Percentiles rank a stretch among this genome's conserved stretches.
phyloP scores from a whole-genome alignment of 2,888 invertebrate species.

The Orthosia cruda region DNA sequence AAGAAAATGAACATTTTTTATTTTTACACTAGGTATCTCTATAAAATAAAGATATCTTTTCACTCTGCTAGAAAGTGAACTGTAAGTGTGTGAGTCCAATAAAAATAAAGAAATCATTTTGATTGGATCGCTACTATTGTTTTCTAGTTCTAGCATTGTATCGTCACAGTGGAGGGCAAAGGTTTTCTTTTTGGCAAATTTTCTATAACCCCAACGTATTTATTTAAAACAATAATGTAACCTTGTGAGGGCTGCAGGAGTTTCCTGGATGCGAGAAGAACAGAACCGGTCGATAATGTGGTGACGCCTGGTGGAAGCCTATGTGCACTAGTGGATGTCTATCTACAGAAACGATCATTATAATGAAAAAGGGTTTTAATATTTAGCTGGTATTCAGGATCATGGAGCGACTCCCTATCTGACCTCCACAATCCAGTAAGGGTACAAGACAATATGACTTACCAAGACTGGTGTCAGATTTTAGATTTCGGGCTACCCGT shows the following conservation, averaged over 20 bases:
- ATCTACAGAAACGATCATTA: no score
- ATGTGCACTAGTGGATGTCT: not conserved
- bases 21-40: not conserved
- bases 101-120: slow-evolving; percentile 2
- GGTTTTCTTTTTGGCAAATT: not conserved
- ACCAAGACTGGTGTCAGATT: no score
- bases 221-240: no score
- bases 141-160: not conserved
- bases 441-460: no score
- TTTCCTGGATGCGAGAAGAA: not conserved
- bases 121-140: slow-evolving; percentile 2
- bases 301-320: not conserved
- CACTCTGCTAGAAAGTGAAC: not conserved
- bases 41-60: not conserved
- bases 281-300: not conserved
- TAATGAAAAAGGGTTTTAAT: no score
- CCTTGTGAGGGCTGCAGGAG: no score
- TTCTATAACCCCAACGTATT: no score
- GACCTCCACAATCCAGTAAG: no score
- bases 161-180: not conserved
- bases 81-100: not conserved
- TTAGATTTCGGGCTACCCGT: no score
- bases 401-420: no score
- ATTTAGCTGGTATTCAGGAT: no score
- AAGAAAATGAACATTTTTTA: not conserved